Evolutionary conservation across 2,113 vertebrate species (phyloP).

Genomic region (Tichodroma muraria): DNA sequence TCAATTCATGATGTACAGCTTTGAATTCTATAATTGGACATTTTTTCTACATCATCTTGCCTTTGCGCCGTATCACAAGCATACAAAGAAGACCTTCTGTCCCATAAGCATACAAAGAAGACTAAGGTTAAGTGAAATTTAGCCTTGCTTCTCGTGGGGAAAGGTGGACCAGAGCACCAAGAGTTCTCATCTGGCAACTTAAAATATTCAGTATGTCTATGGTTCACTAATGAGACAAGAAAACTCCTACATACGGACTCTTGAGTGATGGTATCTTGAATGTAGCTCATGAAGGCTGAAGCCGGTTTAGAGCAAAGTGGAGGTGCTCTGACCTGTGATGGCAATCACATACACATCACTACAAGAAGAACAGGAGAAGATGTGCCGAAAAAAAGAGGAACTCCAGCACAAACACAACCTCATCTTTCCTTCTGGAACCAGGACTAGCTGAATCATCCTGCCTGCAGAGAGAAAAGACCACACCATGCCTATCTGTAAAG

Average conservation of each 20-base stretch:
- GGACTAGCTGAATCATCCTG: not conserved
- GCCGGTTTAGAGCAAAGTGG: not conserved
- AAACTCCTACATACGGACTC: not conserved
- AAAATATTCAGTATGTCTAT: not conserved
- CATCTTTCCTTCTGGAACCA: not conserved
- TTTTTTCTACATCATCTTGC: not conserved
- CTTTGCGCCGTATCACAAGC: not conserved
- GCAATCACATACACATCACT: not conserved
- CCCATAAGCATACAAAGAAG: not conserved
- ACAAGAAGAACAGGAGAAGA: not conserved
- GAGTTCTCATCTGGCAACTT: not conserved
- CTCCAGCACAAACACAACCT: not conserved
- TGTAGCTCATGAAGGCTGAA: not conserved
- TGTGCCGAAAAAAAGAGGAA: not conserved
- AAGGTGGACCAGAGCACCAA: not conserved
- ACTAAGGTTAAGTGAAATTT: not conserved
- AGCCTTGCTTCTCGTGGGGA: not conserved
- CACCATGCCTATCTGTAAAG: not conserved
- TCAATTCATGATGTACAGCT: not conserved
- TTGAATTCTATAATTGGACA: not conserved
- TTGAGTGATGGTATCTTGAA: not conserved
- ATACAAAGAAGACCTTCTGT: not conserved
- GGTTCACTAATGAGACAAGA: not conserved
- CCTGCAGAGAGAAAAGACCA: not conserved
- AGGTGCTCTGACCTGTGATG: accelerated